Evolutionary conservation across 2,797 vertebrate species (phyloP), one percentile per base, ranked within the genome.

Genomic region (Falco columbarius): DNA sequence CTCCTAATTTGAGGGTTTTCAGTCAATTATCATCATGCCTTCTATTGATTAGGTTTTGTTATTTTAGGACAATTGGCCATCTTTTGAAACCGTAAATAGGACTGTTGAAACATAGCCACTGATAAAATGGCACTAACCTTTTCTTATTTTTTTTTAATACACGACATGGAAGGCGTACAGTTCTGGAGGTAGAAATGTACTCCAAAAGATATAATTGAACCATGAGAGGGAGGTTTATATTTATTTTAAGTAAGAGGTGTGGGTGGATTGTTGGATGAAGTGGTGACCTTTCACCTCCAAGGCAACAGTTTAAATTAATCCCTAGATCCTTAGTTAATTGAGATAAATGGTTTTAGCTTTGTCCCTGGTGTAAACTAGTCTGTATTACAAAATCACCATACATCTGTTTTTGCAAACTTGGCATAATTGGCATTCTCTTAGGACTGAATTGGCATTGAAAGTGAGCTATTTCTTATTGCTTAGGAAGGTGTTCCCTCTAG

Each of bases 291-390:
- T 98, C 86, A 95, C 95, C 97, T 97, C 54, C 82, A 84, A 97
- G 95, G 87, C 93, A 97, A 97, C 85, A 94, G 87, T 97, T 97
- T 95, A 97, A 95, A 97, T 97, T 97, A 98, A 96, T 95, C 95
- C 89, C 94, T 93, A 74, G 95, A 67, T 88, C 76, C 77, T 94
- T 94, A 97, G 86, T 97, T 97, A 98, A 98, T 98, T 97, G 97
- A 97, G 97, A 98, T 97, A 96, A 98, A 98, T 98, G 90, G 81
- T 62, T 97, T 95, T 80, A 89, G 40, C 65, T 98, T 97, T 88
- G 89, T 97, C 97, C 97, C 97, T 96, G 26, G 95, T 92, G 96
- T 97, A 95, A 98, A 97, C 90, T 86, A 95, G 93, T 95, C 93
- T 73, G 46, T 90, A 93, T 90, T 67, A 80, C 80, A 86, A 96